A percentile compares a stretch with the other conserved stretches of the same genome.
Evolutionary conservation across 2,888 invertebrate genomes (phyloP).

Genomic region (Amphipoea lucens): DNA sequence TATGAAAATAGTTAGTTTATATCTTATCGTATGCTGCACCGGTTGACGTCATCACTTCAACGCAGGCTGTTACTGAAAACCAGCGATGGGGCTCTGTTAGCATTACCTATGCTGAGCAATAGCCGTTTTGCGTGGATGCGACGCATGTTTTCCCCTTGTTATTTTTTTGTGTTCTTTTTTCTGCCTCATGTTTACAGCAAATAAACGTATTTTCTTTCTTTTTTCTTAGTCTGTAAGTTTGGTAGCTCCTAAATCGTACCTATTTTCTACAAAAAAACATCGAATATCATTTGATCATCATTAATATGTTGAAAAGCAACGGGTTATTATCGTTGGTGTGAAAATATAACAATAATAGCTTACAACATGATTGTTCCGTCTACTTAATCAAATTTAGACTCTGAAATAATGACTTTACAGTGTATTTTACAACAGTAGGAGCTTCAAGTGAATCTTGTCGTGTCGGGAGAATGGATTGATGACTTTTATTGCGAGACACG

Average conservation of each 20-base stretch:
- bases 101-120: neutral
- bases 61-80: neutral
- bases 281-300: neutral
- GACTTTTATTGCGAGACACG: slow-evolving; percentile 50
- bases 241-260: neutral
- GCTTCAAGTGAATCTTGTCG: slow-evolving; percentile 53
- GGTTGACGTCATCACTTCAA: neutral
- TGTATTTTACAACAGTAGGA: slow-evolving; percentile 31
- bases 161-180: too few species aligned
- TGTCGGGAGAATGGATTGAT: slow-evolving; percentile 55
- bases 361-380: slow-evolving; percentile 26
- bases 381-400: slow-evolving; percentile 27
- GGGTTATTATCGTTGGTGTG: slow-evolving; percentile 32
- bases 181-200: too few species aligned
- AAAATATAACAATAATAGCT: slow-evolving; percentile 48
- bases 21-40: neutral
- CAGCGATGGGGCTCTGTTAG: neutral
- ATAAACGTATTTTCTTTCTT: neutral
- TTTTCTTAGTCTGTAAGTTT: neutral
- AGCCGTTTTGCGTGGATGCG: neutral
- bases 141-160: neutral
- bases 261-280: neutral
- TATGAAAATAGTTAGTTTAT: neutral
- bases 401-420: slow-evolving; percentile 8
- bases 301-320: slow-evolving; percentile 32